A percentile compares a stretch with the other conserved stretches of the same genome.
These are phyloP conservation scores for Helicoverpa armigera DNA, from an alignment of 1,140 invertebrate species.

Conservation along the genomic window DNA sequence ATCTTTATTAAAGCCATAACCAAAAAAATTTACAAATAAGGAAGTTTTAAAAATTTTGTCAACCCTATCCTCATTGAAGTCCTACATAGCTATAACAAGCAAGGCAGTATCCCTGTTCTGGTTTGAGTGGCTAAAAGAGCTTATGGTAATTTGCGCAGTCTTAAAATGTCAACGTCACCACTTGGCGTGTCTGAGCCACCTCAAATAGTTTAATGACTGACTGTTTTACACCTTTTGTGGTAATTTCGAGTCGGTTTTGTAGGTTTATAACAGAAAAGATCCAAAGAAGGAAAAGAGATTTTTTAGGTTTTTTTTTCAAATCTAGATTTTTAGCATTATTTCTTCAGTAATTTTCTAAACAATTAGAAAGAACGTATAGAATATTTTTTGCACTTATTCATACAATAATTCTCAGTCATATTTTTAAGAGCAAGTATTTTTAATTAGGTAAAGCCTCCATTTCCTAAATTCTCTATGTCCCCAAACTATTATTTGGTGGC, in stretches of 20 bases:
- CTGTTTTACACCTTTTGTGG: neutral
- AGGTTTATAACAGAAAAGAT: neutral
- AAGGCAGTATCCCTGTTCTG: constrained; percentile 6
- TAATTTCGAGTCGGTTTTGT: neutral
- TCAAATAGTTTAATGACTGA: constrained; percentile 21
- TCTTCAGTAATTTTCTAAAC: too few species aligned
- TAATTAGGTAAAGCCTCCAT: too few species aligned
- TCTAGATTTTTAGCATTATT: too few species aligned
- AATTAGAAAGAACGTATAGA: too few species aligned
- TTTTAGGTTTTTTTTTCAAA: too few species aligned
- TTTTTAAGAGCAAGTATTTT: too few species aligned
- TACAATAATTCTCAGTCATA: too few species aligned
- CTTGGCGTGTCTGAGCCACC: constrained; percentile 10
- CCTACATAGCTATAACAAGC: constrained; percentile 2
- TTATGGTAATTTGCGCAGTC: constrained; percentile 41
- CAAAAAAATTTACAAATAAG: too few species aligned
- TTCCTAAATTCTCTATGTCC: neutral
- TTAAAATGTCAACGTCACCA: constrained; percentile 39
- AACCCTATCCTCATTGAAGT: constrained; percentile 1
- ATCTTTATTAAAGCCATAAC: too few species aligned
- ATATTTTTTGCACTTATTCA: too few species aligned
- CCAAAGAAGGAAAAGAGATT: too few species aligned
- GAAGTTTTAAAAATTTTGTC: neutral
- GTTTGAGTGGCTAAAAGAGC: constrained; percentile 44
- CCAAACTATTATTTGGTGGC: constrained; percentile 17